phyloP scores from a whole-genome alignment of 2,113 vertebrate genomes.

The Hemichromis elongatus region DNA sequence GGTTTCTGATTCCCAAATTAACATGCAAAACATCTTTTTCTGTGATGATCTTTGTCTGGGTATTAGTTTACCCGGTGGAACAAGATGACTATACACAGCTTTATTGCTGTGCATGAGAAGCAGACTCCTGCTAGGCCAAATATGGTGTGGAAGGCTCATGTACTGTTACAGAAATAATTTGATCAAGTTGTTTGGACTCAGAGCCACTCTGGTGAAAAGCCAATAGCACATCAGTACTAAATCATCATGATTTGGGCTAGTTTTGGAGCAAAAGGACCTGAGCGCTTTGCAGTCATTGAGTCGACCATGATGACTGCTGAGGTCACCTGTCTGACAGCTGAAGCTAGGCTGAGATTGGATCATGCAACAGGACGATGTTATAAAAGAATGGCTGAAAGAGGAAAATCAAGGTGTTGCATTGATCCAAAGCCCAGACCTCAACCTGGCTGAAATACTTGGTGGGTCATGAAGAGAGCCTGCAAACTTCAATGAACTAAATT shows the following conservation, averaged over 20 bases:
- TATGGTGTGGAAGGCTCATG: neutral
- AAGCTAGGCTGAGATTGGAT: neutral
- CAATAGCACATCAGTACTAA: neutral
- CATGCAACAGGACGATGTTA: neutral
- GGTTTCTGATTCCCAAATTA: neutral
- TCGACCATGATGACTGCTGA: accelerated
- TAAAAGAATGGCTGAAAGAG: neutral
- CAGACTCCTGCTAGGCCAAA: neutral
- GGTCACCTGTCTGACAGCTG: neutral
- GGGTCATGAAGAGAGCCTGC: no score
- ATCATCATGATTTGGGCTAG: neutral
- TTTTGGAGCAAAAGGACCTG: neutral
- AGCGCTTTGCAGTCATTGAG: neutral
- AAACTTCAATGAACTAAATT: neutral
- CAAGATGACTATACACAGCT: neutral
- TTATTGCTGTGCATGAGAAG: neutral
- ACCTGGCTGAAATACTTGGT: no score
- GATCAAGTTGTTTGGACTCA: neutral
- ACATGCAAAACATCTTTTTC: neutral
- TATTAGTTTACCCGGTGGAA: neutral
- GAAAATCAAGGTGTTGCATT: neutral
- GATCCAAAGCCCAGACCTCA: no score
- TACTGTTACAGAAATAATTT: neutral
- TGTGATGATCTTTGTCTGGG: neutral
- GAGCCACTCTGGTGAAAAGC: neutral